phyloP scores from a whole-genome alignment of 2,113 vertebrate genomes.

The Craseonycteris thonglongyai region DNA sequence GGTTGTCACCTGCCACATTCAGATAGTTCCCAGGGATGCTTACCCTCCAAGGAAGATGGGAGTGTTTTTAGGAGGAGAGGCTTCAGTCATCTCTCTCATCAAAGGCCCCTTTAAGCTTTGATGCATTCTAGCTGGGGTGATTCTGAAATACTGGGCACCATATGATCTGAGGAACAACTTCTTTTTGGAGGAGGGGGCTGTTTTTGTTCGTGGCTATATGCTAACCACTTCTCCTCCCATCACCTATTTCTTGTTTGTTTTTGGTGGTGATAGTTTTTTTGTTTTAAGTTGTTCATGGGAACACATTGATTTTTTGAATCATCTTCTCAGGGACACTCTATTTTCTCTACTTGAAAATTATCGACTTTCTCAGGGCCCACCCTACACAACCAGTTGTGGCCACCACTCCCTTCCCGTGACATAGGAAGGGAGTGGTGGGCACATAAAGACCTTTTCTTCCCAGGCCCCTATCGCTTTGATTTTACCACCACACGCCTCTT shows the following conservation, averaged over 20 bases:
- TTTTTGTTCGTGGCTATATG: not conserved
- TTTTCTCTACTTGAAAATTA: slow-evolving; percentile 24
- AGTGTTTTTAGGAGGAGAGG: not conserved
- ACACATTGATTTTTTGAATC: not conserved
- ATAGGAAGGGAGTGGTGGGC: too few species aligned
- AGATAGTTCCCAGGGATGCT: not conserved
- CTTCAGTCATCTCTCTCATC: not conserved
- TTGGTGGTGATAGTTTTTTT: not conserved
- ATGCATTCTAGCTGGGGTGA: not conserved
- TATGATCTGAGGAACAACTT: not conserved
- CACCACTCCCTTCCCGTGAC: slow-evolving; percentile 27
- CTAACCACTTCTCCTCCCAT: not conserved
- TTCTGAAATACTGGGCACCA: not conserved
- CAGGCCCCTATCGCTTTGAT: not conserved
- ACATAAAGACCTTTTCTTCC: slow-evolving; percentile 4
- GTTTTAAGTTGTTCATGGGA: not conserved
- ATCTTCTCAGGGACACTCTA: not conserved
- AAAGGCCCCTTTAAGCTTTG: not conserved
- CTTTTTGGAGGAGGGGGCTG: accelerated
- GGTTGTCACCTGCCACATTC: accelerated
- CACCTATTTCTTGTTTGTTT: not conserved
- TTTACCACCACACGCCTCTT: not conserved
- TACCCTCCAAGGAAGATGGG: not conserved
- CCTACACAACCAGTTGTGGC: not conserved
- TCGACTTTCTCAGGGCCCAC: slow-evolving; percentile 34